Evolutionary conservation across 2,113 vertebrate genomes (phyloP).

Genomic region (Xenus cinereus): DNA sequence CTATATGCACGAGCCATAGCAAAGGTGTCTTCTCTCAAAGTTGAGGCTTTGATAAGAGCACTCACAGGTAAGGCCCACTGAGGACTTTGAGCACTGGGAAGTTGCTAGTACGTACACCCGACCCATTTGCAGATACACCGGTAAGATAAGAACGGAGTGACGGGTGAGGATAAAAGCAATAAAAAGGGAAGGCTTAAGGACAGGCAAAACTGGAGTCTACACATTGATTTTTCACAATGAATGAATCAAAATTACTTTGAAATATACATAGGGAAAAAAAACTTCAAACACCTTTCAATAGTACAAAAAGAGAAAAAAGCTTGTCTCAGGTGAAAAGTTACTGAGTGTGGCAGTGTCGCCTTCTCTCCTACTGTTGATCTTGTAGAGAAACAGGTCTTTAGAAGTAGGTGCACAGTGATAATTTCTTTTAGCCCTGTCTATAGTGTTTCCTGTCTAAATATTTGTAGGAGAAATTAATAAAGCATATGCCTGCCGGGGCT

Average conservation of each 20-base stretch:
- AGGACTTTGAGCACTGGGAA: slow-evolving; percentile 31
- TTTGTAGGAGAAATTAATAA: slow-evolving; percentile 32
- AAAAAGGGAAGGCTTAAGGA: slow-evolving; percentile 13
- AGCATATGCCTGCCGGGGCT: background rate
- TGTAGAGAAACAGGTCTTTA: slow-evolving; percentile 39
- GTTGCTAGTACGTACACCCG: background rate
- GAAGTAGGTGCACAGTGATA: background rate
- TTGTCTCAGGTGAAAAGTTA: slow-evolving; percentile 23
- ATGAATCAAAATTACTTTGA: slow-evolving; percentile 47
- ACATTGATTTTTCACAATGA: background rate
- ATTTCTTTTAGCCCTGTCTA: background rate
- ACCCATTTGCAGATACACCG: background rate
- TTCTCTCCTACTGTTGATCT: slow-evolving; percentile 19
- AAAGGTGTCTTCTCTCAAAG: background rate
- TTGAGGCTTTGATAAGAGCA: background rate
- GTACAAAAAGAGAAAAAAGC: slow-evolving; percentile 19
- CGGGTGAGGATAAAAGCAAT: slow-evolving; percentile 2
- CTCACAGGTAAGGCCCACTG: background rate
- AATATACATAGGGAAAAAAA: background rate
- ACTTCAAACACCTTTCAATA: slow-evolving; percentile 24
- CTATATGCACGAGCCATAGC: background rate
- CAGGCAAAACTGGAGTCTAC: background rate
- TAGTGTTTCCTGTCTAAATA: slow-evolving; percentile 46
- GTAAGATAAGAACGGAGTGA: background rate
- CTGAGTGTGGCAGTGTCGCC: slow-evolving; percentile 14